A percentile compares a stretch with the other conserved stretches of the same genome.
These are phyloP conservation scores for Epistrophe grossulariae DNA, from an alignment of 2,888 invertebrate genomes.

Conservation along the genomic window DNA sequence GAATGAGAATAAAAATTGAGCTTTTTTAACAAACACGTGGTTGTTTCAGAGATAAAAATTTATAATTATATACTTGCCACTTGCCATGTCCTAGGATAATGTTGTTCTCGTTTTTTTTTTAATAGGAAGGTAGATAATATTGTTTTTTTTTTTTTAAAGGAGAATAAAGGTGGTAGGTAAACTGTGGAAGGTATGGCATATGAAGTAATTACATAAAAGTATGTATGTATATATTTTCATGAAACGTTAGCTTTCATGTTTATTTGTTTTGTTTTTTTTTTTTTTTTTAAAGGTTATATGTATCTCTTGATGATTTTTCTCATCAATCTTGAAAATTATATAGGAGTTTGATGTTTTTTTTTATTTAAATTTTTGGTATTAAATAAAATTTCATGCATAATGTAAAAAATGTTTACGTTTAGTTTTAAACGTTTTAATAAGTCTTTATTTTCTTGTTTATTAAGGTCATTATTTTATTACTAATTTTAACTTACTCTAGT, in stretches of 20 bases:
- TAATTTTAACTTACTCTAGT: no score
- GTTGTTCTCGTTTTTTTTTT: slow-evolving; percentile 43
- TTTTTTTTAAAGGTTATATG: not conserved
- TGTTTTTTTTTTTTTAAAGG: not conserved
- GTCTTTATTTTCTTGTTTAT: no score
- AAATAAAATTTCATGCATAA: not conserved
- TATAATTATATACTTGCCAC: slow-evolving; percentile 31
- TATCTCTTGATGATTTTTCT: slow-evolving; percentile 10
- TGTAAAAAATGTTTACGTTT: no score
- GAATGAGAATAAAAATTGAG: slow-evolving; percentile 28
- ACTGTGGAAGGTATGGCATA: not conserved
- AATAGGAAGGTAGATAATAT: not conserved
- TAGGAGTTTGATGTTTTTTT: not conserved
- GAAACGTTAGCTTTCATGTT: slow-evolving; percentile 29
- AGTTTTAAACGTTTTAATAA: no score
- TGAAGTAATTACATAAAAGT: slow-evolving; percentile 11
- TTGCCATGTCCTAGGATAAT: slow-evolving; percentile 75
- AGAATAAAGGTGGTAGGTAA: not conserved
- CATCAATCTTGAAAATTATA: not conserved
- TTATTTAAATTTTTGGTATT: not conserved
- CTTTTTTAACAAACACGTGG: slow-evolving; percentile 66
- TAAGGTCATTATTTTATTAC: no score
- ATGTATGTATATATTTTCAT: slow-evolving; percentile 16
- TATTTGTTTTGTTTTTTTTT: slow-evolving; percentile 4
- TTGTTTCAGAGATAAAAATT: slow-evolving; percentile 8